A percentile compares a stretch with the other conserved stretches of the same genome.
Conservation (phyloP, 2,113 vertebrate species). For the Protomyctophum bolini region DNA sequence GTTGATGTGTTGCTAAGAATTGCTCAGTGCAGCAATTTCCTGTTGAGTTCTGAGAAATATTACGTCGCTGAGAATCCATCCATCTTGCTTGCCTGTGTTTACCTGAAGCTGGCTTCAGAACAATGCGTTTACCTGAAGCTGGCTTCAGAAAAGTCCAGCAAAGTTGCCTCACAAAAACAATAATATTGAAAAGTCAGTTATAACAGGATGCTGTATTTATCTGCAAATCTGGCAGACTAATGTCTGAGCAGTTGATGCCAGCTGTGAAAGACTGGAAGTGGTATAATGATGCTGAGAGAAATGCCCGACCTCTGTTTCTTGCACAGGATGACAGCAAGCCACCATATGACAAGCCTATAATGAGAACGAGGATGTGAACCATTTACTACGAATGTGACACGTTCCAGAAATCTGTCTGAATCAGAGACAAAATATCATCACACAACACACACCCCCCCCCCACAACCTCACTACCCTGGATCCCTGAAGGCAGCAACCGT, state of each 20-base stretch:
- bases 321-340: background rate
- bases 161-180: background rate
- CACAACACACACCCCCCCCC: background rate
- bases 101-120: background rate
- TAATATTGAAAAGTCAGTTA: background rate
- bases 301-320: background rate
- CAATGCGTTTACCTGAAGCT: background rate
- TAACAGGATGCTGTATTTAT: background rate
- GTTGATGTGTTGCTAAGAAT: conserved; percentile 3
- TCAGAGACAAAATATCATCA: background rate
- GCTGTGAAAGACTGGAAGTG: background rate
- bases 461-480: background rate
- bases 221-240: background rate
- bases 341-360: background rate
- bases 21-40: background rate
- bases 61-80: background rate
- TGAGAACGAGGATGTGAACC: background rate
- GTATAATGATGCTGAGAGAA: background rate
- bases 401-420: background rate
- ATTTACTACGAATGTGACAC: background rate
- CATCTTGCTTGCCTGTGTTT: background rate
- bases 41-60: conserved; percentile 2
- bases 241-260: background rate
- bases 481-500: background rate
- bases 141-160: background rate